Base-by-base conservation (phyloP, 2,888 invertebrate species). In the Parochlus steinenii region DNA sequence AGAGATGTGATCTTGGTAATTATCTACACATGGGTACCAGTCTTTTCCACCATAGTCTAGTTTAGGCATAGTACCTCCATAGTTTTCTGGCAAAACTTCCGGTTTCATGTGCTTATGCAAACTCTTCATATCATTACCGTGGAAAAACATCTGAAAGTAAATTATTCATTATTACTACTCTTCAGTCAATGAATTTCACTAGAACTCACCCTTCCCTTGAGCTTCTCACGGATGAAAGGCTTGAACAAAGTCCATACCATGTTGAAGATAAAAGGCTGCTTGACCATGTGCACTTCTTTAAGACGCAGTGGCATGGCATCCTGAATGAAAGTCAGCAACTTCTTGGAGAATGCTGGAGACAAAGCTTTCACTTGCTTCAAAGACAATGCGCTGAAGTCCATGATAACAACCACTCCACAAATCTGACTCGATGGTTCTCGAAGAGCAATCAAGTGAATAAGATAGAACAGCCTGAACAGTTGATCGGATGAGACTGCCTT, bases 231-330 rank as follows among this genome's bases (percentile, higher is more conserved):
- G 46, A 85, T 72, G 50, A 85, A 75, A 6, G 83, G 83, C 56
- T 82, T 82, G 64, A 85, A 85, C 53, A 85, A 70, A 31, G 67
- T 62, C 83, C 85, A 86, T 2, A 85, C 82, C 56, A 81, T 67
- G 51, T 76, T 82, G 61, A 86, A 86, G 41, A 85, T 61, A 61
- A 75, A 76, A 1, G 86, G 83, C 49, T 86, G 76, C 50, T 82
- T 82, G 3, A 86, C 80, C 51, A 85, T 75, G 58, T 86, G 85
- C 7, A 85, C 75, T 58, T 83, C 82, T 56, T 82, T 85, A 45
- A 85, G 62, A 36, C 85, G 67, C 33, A 83, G 55, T 3, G 85
- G 83, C 81, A 85, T 80, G 0, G 85, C 83, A 39, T 85, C 81
- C 58, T 86, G 85, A 45, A 86, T 83, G 58, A 85, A 86, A 7